Evolutionary conservation across 2,797 vertebrate genomes (phyloP), one percentile per base, ranked within the genome.

Genomic region (Natrix natrix): DNA sequence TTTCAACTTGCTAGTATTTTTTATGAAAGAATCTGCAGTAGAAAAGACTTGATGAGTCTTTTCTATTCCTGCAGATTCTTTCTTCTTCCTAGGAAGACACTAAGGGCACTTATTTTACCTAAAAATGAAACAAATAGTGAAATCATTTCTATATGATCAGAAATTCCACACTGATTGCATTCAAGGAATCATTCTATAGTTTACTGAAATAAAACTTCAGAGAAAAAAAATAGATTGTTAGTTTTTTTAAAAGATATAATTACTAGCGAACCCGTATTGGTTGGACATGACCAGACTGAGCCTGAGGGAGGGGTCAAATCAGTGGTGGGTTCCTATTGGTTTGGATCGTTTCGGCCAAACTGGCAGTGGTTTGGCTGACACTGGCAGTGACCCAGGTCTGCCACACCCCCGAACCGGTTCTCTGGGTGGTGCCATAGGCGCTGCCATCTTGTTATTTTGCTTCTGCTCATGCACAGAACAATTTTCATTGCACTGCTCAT

Each of bases 1-100:
- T 66, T 88, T 37, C 37, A 48, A 4, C 11, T 16, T 88, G 12
- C 26, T 43, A 59, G 63, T 90, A 63, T 63, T 92, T 57, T 60
- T 26, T 32, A 78, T 17, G 92, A 66, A 90, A 93, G 37, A n/a
- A 3, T 92, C 90, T 61, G 87, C 55, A 32, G 91, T 91, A 93
- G 7, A 66, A 37, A 89, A 0, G 8, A 92, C 92, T 88, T 59
- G 2, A 92, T 55, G 24, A 43, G 43, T 43, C 43, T 43, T 43
- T 43, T 43, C 43, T 43, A 43, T 43, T 43, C 43, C 43, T 43
- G 43, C 43, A 43, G 43, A 43, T 43, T 43, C 43, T 43, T 43
- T 43, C 37, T 92, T 93, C 90, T 74, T 87, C 8, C 78, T 94
- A 28, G 11, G 88, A n/a, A 32, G 96, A 89, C 48, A 90, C 87